Conservation (phyloP, 2,113 vertebrate genomes). For the Antigone vipio region DNA sequence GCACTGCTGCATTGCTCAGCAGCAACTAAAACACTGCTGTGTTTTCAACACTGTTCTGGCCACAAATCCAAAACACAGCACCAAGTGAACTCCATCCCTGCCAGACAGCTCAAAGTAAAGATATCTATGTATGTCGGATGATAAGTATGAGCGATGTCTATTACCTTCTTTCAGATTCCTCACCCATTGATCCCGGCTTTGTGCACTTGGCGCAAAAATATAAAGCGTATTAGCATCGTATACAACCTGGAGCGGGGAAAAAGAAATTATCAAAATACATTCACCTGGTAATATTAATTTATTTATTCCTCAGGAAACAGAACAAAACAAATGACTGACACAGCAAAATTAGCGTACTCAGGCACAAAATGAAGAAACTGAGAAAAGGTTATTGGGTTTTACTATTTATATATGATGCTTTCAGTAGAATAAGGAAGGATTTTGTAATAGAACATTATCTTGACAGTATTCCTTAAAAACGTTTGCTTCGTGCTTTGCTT, state of each 20-base stretch:
- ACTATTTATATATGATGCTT: not conserved
- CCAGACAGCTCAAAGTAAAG: not conserved
- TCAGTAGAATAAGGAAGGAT: not conserved
- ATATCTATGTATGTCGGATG: not conserved
- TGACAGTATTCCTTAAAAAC: not conserved
- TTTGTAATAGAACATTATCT: not conserved
- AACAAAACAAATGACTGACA: not conserved
- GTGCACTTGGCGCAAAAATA: slow-evolving; percentile 86
- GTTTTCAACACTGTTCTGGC: not conserved
- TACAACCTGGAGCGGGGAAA: slow-evolving; percentile 78
- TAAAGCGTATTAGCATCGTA: slow-evolving; percentile 88
- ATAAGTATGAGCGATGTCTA: not conserved
- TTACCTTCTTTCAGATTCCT: slow-evolving; percentile 90
- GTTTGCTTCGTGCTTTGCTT: not conserved
- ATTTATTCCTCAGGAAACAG: not conserved
- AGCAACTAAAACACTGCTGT: not conserved
- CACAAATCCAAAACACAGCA: not conserved
- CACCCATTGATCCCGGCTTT: slow-evolving; percentile 87
- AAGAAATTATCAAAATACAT: not conserved
- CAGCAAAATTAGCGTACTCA: not conserved
- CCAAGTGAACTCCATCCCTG: not conserved
- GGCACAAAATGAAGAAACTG: not conserved
- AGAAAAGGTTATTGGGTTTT: not conserved
- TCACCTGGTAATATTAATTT: not conserved
- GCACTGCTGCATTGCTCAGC: not conserved